Percentiles rank a stretch among this genome's conserved stretches.
Conservation (phyloP, 2,113 vertebrate genomes). For the Nibea coibor region DNA sequence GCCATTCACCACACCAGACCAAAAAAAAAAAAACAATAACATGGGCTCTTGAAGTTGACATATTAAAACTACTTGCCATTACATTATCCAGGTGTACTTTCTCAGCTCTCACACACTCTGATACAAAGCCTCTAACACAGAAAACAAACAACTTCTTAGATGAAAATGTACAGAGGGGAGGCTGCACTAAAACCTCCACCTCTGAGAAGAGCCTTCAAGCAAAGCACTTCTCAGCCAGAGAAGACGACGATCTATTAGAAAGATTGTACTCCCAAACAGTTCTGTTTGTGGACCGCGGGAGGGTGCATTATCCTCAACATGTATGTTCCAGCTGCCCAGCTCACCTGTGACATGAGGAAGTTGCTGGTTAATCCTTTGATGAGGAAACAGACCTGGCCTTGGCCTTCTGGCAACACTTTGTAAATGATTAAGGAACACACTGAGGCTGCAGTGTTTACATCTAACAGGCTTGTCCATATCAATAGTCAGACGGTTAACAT, state of each 20-base stretch:
- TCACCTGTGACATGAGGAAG: constrained; percentile 38
- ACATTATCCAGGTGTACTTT: background rate
- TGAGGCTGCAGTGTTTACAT: constrained; percentile 38
- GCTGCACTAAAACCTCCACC: background rate
- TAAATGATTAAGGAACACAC: constrained; percentile 68
- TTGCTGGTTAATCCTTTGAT: constrained; percentile 8
- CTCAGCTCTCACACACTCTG: too few species aligned
- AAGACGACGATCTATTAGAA: background rate
- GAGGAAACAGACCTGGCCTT: constrained; percentile 15
- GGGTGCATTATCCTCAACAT: constrained; percentile 9
- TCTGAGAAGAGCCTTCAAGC: background rate
- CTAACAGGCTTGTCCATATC: background rate
- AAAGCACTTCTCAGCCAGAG: constrained; percentile 3
- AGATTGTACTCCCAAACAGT: background rate
- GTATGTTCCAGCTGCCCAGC: background rate
- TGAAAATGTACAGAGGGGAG: constrained; percentile 5
- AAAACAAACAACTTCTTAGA: constrained; percentile 20
- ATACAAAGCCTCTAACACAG: background rate
- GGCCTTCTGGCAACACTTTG: constrained; percentile 1
- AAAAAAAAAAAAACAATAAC: too few species aligned
- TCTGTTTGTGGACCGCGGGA: constrained; percentile 15
- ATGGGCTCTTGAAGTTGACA: background rate
- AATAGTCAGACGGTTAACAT: background rate
- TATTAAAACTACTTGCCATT: background rate
- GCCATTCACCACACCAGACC: too few species aligned